Base-by-base conservation (phyloP, 2,113 vertebrate species). In the Mormoops blainvillei region DNA sequence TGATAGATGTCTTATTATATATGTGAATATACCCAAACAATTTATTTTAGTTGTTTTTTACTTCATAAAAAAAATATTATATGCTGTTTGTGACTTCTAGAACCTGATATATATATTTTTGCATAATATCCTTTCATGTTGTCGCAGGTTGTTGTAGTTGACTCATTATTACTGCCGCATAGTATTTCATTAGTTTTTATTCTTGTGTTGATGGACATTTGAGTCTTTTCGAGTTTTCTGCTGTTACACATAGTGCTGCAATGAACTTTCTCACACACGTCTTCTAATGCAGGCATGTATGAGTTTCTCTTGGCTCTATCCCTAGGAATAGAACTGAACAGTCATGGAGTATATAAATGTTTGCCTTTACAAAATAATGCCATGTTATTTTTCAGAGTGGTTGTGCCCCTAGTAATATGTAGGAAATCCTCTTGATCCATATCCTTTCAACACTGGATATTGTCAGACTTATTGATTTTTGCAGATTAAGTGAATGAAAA, bases 391-490 rank as follows among this genome's bases (percentile, higher is more conserved):
- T 96, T 89, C 54, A 68, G 80, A 68, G 48, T 61, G 33, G 4
- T 48, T 84, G 7, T 81, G 18, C 33, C 1, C 7, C 41, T 76
- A 52, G 22, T 61, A 73, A 77, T 52, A 38, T 36, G n/a, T 86
- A 82, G 82, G 52, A 96, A 90, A 91, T 54, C 22, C 4, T 91
- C 50, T 88, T 87, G 12, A 43, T 63, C 74, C 22, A 28, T 74
- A 78, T 74, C 16, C 15, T 89, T 56, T 90, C 45, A 90, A 36
- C 19, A 76, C 2, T 81, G 83, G 56, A 73, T 74, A 33, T 58
- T 89, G 33, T 54, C 67, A 92, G 50, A 28, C 43, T 96, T 87
- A 22, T 89, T 89, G 54, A 65, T 38, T 92, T 77, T 93, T 96
- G 9, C 26, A 87, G 54, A 70, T 65, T 58, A 68, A 87, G n/a